Evolutionary conservation across 2,888 invertebrate genomes (phyloP).

Genomic region (Hypena proboscidalis): DNA sequence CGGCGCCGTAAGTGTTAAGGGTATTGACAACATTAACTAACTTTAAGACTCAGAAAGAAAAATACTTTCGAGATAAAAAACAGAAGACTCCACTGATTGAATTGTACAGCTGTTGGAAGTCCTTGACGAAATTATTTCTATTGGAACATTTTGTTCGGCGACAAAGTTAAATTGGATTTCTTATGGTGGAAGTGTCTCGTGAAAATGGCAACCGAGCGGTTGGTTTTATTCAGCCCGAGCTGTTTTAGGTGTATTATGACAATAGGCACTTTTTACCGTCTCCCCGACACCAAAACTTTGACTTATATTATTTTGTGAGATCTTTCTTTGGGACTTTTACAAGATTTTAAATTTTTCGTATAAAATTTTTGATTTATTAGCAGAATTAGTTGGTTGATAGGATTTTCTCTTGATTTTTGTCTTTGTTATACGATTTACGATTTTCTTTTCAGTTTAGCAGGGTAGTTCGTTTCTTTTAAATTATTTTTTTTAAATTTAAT

Average conservation of each 20-base stretch:
- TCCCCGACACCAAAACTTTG: slow-evolving; percentile 40
- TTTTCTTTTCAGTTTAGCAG: no score
- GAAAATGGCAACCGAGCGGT: slow-evolving; percentile 68
- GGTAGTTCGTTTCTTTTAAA: no score
- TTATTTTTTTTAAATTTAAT: no score
- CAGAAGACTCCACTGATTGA: slow-evolving; percentile 74
- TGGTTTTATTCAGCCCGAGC: slow-evolving; percentile 67
- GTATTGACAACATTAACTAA: slow-evolving; percentile 65
- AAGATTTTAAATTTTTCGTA: slow-evolving; percentile 13
- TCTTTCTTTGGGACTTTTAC: slow-evolving; percentile 8
- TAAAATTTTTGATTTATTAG: slow-evolving; percentile 6
- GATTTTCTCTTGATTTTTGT: background rate
- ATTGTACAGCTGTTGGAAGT: slow-evolving; percentile 79
- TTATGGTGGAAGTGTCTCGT: slow-evolving; percentile 76
- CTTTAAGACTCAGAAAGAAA: slow-evolving; percentile 60
- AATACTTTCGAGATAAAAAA: slow-evolving; percentile 65
- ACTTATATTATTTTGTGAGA: slow-evolving; percentile 42
- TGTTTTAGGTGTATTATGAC: slow-evolving; percentile 70
- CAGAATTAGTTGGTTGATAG: background rate
- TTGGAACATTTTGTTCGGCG: slow-evolving; percentile 81
- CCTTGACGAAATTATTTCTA: slow-evolving; percentile 83
- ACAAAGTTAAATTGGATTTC: slow-evolving; percentile 84
- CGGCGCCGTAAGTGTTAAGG: slow-evolving; percentile 58
- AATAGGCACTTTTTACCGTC: slow-evolving; percentile 62
- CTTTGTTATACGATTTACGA: background rate